phyloP scores from a whole-genome alignment of 30 jellyfish, hydroid and myxozoan genomes.

The Cassiopea xamachana region DNA sequence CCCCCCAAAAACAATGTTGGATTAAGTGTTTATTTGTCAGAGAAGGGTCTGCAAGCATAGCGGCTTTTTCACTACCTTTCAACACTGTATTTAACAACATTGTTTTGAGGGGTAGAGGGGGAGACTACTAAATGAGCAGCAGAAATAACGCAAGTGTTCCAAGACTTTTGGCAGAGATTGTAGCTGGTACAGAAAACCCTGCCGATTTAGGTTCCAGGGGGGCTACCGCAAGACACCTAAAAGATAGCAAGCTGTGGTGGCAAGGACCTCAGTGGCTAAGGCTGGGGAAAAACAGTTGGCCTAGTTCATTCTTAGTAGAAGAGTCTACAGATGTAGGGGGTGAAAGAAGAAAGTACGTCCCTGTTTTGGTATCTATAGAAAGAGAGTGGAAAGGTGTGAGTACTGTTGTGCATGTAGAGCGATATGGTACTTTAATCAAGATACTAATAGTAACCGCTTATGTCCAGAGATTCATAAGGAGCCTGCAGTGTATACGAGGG shows the following conservation, averaged over 20 bases:
- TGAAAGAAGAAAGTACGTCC: conserved; percentile 33
- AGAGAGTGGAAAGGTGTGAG: conserved; percentile 26
- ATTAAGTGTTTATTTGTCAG: no score
- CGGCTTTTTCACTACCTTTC: no score
- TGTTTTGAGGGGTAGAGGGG: no score
- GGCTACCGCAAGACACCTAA: conserved; percentile 35
- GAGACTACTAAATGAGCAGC: no score
- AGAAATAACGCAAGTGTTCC: no score
- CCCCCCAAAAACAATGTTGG: no score
- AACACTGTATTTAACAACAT: no score
- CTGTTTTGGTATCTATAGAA: conserved; percentile 21
- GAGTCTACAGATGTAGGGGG: conserved; percentile 37
- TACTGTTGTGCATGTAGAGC: conserved; percentile 21
- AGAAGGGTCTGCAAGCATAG: no score
- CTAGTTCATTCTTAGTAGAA: conserved; percentile 15
- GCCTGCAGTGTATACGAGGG: conserved; percentile 40
- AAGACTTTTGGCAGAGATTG: no score
- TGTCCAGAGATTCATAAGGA: conserved; percentile 56
- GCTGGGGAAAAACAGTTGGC: conserved; percentile 45
- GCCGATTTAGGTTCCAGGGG: conserved; percentile 72
- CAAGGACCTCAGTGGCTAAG: conserved; percentile 61
- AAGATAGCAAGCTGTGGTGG: conserved; percentile 67
- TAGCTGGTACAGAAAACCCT: conserved; percentile 57
- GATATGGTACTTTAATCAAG: conserved; percentile 30
- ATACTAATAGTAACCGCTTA: conserved; percentile 66